These are phyloP conservation scores for Podargus strigoides DNA, from an alignment of 2,797 vertebrate genomes.

Conservation along the genomic window DNA sequence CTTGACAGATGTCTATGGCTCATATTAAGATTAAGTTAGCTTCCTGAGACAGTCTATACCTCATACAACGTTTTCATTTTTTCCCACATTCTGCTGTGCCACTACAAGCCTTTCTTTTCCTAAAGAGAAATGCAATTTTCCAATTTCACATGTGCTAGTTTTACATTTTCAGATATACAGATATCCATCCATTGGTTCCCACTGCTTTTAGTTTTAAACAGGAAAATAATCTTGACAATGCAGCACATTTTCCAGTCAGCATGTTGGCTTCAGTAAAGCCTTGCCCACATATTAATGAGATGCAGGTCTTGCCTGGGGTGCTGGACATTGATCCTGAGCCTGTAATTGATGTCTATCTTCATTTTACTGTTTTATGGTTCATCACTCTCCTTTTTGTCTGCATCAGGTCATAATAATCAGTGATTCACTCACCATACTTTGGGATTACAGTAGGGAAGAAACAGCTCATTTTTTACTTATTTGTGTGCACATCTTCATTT, in stretches of 20 bases:
- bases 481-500: not conserved
- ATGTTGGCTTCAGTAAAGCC: not conserved
- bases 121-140: not conserved
- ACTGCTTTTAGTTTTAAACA: not conserved
- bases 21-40: slow-evolving; percentile 43
- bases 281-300: not conserved
- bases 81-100: not conserved
- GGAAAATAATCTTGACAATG: not conserved
- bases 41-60: slow-evolving; percentile 3
- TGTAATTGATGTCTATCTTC: not conserved
- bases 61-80: not conserved
- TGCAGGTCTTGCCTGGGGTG: rapidly evolving
- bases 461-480: not conserved
- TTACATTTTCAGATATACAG: not conserved
- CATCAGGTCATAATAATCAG: not conserved
- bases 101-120: not conserved
- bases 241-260: not conserved
- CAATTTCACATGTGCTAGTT: not conserved
- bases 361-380: not conserved
- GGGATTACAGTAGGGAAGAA: not conserved
- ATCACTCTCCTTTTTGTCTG: not conserved
- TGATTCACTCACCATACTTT: rapidly evolving
- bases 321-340: not conserved
- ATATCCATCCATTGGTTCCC: not conserved
- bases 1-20: slow-evolving; percentile 40